These are phyloP conservation scores for Eristalis tenax DNA, from an alignment of 2,888 invertebrate genomes.

Conservation along the genomic window DNA sequence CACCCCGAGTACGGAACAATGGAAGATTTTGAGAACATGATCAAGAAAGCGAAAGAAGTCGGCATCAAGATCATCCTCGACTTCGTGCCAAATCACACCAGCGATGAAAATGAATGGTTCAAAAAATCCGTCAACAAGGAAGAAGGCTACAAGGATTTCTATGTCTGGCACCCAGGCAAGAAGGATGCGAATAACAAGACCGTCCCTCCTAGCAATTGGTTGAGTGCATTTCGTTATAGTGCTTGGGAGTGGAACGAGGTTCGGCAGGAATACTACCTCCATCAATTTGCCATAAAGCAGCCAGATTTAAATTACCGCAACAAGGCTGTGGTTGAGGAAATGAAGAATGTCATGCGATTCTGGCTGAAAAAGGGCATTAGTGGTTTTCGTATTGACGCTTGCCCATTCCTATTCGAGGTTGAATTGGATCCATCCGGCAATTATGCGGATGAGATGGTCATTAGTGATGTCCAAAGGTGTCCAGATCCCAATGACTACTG, in stretches of 20 bases:
- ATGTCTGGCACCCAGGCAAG: slow-evolving; percentile 86
- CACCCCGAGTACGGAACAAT: slow-evolving; percentile 87
- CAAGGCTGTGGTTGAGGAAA: slow-evolving; percentile 81
- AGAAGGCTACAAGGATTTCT: slow-evolving; percentile 87
- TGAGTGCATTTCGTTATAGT: slow-evolving; percentile 83
- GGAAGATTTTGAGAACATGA: slow-evolving; percentile 85
- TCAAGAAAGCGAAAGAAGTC: slow-evolving; percentile 82
- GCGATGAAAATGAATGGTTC: slow-evolving; percentile 92
- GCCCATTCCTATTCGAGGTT: slow-evolving; percentile 79
- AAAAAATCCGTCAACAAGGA: slow-evolving; percentile 84
- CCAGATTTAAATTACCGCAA: slow-evolving; percentile 86
- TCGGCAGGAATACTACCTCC: slow-evolving; percentile 85
- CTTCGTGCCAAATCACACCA: slow-evolving; percentile 84
- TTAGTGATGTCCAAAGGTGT: slow-evolving; percentile 76
- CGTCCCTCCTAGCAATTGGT: slow-evolving; percentile 82
- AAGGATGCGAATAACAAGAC: slow-evolving; percentile 77
- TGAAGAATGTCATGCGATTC: slow-evolving; percentile 84
- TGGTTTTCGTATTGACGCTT: slow-evolving; percentile 84
- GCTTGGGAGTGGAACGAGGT: slow-evolving; percentile 85
- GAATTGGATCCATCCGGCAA: slow-evolving; percentile 72
- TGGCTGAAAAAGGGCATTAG: slow-evolving; percentile 86
- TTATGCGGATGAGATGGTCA: slow-evolving; percentile 81
- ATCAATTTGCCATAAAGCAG: slow-evolving; percentile 84
- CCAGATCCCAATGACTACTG: slow-evolving; percentile 82
- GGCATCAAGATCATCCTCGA: slow-evolving; percentile 82